phyloP scores from a whole-genome alignment of 2,888 invertebrate genomes.

The Trypoxylon attenuatum region DNA sequence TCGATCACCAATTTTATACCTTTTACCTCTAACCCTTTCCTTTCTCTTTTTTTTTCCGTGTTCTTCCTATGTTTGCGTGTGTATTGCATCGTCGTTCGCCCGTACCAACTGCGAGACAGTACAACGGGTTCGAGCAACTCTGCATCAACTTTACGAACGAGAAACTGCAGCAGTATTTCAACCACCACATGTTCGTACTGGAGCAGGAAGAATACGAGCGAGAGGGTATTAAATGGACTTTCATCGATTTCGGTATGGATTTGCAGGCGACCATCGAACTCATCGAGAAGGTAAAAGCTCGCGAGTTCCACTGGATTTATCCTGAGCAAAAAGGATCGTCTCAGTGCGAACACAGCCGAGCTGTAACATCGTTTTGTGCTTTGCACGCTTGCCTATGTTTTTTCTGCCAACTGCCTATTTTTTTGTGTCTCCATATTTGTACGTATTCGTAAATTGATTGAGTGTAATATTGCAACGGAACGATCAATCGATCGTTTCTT shows the following conservation, averaged over 20 bases:
- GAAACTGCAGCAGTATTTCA: constrained; percentile 96
- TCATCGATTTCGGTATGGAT: constrained; percentile 97
- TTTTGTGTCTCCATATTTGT: constrained; percentile 3
- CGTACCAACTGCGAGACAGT: constrained; percentile 80
- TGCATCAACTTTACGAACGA: constrained; percentile 98
- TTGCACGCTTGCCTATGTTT: constrained; percentile 46
- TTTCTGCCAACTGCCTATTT: constrained; percentile 8
- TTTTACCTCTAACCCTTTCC: not conserved
- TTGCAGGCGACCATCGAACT: constrained; percentile 93
- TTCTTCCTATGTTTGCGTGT: constrained; percentile 47
- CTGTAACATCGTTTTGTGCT: constrained; percentile 33
- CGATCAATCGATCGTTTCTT: not conserved
- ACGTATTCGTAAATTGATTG: not conserved
- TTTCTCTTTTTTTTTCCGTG: constrained; percentile 9
- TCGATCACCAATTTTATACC: not conserved
- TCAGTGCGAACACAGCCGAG: not conserved
- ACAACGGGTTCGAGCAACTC: constrained; percentile 95
- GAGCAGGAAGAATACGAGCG: constrained; percentile 97
- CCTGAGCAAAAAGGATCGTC: not conserved
- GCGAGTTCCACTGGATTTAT: constrained; percentile 1
- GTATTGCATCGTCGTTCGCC: constrained; percentile 54
- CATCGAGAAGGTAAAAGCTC: constrained; percentile 86
- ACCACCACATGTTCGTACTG: constrained; percentile 96
- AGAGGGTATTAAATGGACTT: constrained; percentile 93
- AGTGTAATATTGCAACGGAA: not conserved